These are phyloP conservation scores for Drosophila ananassae DNA, from an alignment of 1,140 invertebrate species.

Conservation along the genomic window DNA sequence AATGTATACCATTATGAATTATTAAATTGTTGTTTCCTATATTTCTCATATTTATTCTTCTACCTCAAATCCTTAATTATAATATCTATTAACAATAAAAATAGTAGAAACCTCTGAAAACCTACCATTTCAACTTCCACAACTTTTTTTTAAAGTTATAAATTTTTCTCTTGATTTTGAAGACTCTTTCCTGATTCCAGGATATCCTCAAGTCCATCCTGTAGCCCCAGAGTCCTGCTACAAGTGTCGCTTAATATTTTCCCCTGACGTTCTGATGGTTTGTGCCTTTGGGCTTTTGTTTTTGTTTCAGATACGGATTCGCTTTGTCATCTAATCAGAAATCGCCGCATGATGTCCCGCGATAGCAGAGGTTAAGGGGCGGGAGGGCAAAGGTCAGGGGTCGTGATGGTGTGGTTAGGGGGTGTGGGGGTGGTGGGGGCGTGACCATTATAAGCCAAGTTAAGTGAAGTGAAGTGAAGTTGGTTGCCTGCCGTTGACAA, in stretches of 20 bases:
- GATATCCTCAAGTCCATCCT: not conserved
- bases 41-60: not conserved
- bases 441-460: slow-evolving; percentile 34
- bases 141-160: no score
- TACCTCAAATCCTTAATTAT: no score
- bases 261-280: slow-evolving; percentile 24
- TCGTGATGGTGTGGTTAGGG: not conserved
- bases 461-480: slow-evolving; percentile 38
- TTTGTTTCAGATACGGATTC: slow-evolving; percentile 10
- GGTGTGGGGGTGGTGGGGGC: slow-evolving; percentile 13
- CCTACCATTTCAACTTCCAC: no score
- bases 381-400: not conserved
- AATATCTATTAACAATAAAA: no score
- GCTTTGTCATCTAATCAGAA: slow-evolving; percentile 81
- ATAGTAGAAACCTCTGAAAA: no score
- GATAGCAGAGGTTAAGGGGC: slow-evolving; percentile 12
- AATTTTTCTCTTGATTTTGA: no score
- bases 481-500: slow-evolving; percentile 70
- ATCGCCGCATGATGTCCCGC: slow-evolving; percentile 73
- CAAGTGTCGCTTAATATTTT: slow-evolving; percentile 8
- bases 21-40: not conserved
- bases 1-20: no score
- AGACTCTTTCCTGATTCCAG: not conserved
- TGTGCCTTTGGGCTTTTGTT: slow-evolving; percentile 2
- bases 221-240: not conserved